Evolutionary conservation across 2,113 vertebrate species (phyloP).

Genomic region (Sphaerodactylus townsendi): DNA sequence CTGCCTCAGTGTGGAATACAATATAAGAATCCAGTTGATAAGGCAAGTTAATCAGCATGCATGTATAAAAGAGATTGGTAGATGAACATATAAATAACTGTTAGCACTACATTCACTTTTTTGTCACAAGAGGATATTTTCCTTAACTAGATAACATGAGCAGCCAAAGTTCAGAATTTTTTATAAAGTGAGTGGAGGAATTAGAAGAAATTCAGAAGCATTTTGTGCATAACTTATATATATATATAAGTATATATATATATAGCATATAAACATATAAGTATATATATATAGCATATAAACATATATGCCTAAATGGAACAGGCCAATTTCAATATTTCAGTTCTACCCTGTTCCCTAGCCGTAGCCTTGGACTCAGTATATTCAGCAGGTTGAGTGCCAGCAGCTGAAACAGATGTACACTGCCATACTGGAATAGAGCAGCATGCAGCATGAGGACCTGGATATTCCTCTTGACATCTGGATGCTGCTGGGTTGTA

Average conservation of each 20-base stretch:
- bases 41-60: background rate
- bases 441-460: constrained; percentile 87
- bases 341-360: constrained; percentile 9
- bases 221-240: constrained; percentile 32
- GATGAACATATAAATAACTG: rapidly evolving
- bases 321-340: constrained; percentile 26
- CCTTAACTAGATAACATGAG: background rate
- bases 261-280: no score
- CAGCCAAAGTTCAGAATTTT: background rate
- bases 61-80: background rate
- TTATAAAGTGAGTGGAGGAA: background rate
- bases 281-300: no score
- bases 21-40: background rate
- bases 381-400: constrained; percentile 76
- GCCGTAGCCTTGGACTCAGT: constrained; percentile 7
- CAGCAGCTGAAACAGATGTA: constrained; percentile 97
- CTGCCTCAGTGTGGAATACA: background rate
- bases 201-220: constrained; percentile 10
- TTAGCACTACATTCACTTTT: background rate
- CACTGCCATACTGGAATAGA: constrained; percentile 90
- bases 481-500: constrained; percentile 89
- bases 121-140: background rate
- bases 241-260: no score
- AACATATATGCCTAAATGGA: background rate
- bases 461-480: constrained; percentile 91